Conservation (phyloP, 2,113 vertebrate species). For the Elachura formosa region DNA sequence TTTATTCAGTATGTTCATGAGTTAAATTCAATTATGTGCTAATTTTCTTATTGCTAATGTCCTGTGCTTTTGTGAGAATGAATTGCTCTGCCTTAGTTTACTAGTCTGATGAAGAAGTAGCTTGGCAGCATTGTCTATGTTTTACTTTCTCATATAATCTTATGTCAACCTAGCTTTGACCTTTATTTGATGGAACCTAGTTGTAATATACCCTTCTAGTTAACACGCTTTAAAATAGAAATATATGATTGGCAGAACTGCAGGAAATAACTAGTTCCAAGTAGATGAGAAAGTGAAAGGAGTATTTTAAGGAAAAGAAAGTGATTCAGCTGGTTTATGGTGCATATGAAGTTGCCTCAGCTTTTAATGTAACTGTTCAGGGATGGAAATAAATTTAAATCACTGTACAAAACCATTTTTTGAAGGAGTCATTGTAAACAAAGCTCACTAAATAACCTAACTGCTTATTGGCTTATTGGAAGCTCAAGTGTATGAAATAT, state of each 20-base stretch:
- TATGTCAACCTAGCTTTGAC: conserved; percentile 16
- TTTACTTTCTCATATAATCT: background rate
- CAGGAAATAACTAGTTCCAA: conserved; percentile 32
- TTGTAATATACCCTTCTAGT: background rate
- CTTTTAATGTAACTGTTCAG: background rate
- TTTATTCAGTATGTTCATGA: background rate
- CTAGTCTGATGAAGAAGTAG: background rate
- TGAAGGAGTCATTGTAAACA: background rate
- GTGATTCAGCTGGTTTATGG: conserved; percentile 15
- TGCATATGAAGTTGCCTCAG: background rate
- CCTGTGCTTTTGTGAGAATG: background rate
- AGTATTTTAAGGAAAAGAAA: conserved; percentile 12
- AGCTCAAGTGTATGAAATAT: background rate
- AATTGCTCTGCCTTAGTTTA: background rate
- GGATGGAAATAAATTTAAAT: background rate
- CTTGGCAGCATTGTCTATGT: background rate
- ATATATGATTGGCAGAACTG: conserved; percentile 20
- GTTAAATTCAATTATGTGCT: background rate
- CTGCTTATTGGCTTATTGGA: background rate
- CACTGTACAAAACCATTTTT: background rate
- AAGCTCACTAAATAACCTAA: background rate
- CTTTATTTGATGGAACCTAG: background rate
- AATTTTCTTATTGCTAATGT: background rate
- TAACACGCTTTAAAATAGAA: conserved; percentile 46
- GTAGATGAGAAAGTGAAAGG: background rate